Base-by-base conservation (phyloP, 2,888 invertebrate species). In the Epirrita christyi region DNA sequence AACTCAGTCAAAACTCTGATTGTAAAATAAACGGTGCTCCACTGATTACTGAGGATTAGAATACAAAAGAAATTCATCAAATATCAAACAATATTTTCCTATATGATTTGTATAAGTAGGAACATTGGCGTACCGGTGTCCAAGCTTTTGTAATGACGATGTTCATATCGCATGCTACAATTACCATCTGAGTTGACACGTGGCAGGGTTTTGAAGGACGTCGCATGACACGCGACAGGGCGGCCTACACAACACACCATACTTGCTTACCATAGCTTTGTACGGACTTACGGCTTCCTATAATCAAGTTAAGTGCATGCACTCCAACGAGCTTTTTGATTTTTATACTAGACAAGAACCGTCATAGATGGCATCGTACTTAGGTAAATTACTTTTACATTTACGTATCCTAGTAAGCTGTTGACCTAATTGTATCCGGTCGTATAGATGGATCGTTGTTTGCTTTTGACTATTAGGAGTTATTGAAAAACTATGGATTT, bases 261-360 rank as follows among this genome's bases (percentile, higher is more conserved):
- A 75, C 76, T 42, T 21, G 75, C 76, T 42, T 21, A 75, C 73
- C 76, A 73, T 70, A 64, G 67, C 66, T 73, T 76, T 74, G 73
- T 70, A 59, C 50, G 61, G 59, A 70, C 72, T 72, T 76, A 78
- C 75, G 81, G 81, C 82, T 82, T 84, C 83, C 73, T 80, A 88
- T 90, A 92, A 92, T 92, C 88, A 92, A 91, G 88, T 93, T 92
- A 93, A 92, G 88, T 92, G 85, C 80, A 81, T 80, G 81, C 76
- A 78, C 71, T 70, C 67, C 84, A 83, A 80, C 79, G 80, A 56
- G 55, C 62, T 81, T 88, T 89, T 89, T 85, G 83, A 88, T 88
- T 86, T 83, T 78, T 83, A 79, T 74, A 72, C 70, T 70, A 77
- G 77, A 80, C 82, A 81, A 81, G 74, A 72, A 68, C 49, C 48